Conservation (phyloP, 1,140 invertebrate species). For the Caenorhabditis briggsae region DNA sequence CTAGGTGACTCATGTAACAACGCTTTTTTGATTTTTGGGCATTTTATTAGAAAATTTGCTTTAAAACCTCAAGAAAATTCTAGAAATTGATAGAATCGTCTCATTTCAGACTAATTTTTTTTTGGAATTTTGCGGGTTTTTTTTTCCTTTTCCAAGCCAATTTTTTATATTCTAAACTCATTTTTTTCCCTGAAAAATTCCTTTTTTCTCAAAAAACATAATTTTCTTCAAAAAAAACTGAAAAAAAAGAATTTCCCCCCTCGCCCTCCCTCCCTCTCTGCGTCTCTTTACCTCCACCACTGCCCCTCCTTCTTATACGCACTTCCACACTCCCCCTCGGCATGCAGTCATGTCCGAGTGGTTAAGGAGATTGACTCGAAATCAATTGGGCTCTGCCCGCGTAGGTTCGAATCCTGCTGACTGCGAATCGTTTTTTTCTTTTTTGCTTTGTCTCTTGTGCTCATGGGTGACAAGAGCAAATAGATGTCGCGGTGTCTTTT, state of each 20-base stretch:
- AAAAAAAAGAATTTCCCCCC: not conserved
- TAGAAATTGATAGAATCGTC: no score
- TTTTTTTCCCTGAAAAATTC: not conserved
- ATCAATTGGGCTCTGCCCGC: conserved; percentile 71
- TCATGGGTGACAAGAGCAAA: conserved; percentile 45
- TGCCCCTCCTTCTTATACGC: not conserved
- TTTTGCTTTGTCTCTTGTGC: not conserved
- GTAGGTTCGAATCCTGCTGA: conserved; percentile 70
- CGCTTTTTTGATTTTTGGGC: no score
- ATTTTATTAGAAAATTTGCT: no score
- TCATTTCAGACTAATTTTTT: no score
- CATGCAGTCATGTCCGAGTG: conserved; percentile 66
- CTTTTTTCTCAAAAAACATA: not conserved
- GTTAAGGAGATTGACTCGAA: conserved; percentile 68
- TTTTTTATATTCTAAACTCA: no score
- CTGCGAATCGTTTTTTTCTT: conserved; percentile 61
- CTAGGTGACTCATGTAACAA: no score
- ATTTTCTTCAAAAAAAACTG: not conserved
- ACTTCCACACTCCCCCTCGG: not conserved
- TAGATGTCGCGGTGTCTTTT: not conserved
- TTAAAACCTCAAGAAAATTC: no score
- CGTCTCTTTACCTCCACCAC: not conserved
- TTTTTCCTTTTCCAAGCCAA: no score
- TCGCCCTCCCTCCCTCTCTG: not conserved
- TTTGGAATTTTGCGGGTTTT: no score